Evolutionary conservation across 2,113 vertebrate genomes (phyloP).

Genomic region (Thymallus thymallus): DNA sequence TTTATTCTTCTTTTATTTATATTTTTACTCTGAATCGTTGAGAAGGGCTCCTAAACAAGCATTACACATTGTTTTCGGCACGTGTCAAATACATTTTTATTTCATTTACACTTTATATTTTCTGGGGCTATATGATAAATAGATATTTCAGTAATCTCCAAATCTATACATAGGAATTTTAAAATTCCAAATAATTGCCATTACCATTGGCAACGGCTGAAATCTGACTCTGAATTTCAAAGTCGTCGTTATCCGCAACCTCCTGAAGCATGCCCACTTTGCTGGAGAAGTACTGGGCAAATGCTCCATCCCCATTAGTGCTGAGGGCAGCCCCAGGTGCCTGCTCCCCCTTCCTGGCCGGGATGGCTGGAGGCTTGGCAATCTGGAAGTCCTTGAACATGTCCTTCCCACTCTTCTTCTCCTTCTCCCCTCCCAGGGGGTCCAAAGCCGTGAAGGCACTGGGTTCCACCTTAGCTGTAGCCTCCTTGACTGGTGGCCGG

Average conservation of each 20-base stretch:
- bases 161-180: not conserved
- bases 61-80: too few relatives aligned
- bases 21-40: too few relatives aligned
- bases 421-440: conserved; percentile 89
- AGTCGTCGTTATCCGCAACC: conserved; percentile 73
- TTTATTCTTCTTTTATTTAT: too few relatives aligned
- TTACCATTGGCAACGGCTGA: conserved; percentile 70
- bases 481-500: conserved; percentile 72
- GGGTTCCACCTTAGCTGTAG: conserved; percentile 74
- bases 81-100: too few relatives aligned
- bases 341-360: conserved; percentile 81
- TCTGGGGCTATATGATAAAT: too few relatives aligned
- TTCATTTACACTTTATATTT: too few relatives aligned
- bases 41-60: too few relatives aligned
- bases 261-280: conserved; percentile 78
- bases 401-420: conserved; percentile 86
- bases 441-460: conserved; percentile 89
- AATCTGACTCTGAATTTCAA: conserved; percentile 73
- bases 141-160: too few relatives aligned
- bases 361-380: conserved; percentile 84
- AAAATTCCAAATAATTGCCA: not conserved
- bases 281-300: conserved; percentile 78
- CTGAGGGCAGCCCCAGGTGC: conserved; percentile 31
- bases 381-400: conserved; percentile 97
- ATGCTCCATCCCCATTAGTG: conserved; percentile 63